Evolutionary conservation across 2,113 vertebrate genomes (phyloP).

Genomic region (Chamaea fasciata): DNA sequence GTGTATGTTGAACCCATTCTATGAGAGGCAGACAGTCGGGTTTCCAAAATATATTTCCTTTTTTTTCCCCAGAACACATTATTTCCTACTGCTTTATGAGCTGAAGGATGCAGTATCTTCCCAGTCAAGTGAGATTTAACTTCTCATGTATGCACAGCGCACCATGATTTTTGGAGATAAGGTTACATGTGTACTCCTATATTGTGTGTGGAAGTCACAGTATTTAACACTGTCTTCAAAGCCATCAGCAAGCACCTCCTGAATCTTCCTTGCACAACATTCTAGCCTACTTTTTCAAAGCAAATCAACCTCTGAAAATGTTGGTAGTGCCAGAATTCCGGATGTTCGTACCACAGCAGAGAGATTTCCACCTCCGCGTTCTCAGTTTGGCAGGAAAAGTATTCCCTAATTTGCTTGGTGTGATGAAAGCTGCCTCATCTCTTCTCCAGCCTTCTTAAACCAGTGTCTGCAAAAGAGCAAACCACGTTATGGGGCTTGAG

Average conservation of each 20-base stretch:
- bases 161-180: not conserved
- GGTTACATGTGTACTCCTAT: not conserved
- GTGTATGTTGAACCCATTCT: not conserved
- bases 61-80: not conserved
- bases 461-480: not conserved
- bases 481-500: not conserved
- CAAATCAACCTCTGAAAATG: not conserved
- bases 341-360: not conserved
- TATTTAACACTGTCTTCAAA: not conserved
- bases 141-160: not conserved
- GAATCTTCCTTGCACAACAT: not conserved
- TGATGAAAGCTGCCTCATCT: not conserved
- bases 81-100: not conserved
- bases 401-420: not conserved
- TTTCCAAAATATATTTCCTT: not conserved
- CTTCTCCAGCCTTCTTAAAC: not conserved
- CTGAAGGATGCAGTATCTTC: not conserved
- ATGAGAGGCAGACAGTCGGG: accelerated
- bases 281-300: not conserved
- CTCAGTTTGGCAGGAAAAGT: slow-evolving; percentile 10
- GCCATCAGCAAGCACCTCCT: not conserved
- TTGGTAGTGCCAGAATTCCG: not conserved
- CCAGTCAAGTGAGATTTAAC: not conserved
- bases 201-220: not conserved
- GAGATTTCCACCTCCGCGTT: not conserved